Evolutionary conservation across 1,140 invertebrate species (phyloP), one percentile per base, ranked within the genome.

Genomic region (Drosophila ficusphila): DNA sequence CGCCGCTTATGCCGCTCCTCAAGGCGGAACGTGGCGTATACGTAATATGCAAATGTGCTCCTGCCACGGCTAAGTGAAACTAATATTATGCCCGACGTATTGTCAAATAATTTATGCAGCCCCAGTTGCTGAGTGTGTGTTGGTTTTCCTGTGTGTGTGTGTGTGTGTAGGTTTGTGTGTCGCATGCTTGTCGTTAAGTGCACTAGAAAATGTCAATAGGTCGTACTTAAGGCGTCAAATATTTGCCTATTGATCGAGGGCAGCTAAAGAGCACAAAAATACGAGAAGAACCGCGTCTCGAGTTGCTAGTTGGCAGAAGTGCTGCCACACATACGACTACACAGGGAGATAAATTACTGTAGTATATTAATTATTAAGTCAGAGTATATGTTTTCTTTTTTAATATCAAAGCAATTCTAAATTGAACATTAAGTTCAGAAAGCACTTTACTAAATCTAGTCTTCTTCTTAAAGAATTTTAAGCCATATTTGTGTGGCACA

Each of bases 71-170:
- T 69, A 70, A 85, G 67, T 88, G 77, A 77, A 82, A 88, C 77
- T 88, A 88, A 88, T 78, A 88, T 79, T 79, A 76, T 79, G 81
- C 67, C 72, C 64, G 39, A 65, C 79, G 72, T 83, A 78, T 78
- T 60, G 75, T 88, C 77, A 78, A 75, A 81, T 88, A 82, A 88
- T 88, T 75, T 88, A 88, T 88, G 82, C 81, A 86, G 68, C 72
- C 57, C 42, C 47, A 60, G 11, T 39, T 38, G 16, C 3, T 49
- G 27, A 42, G 44, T 38, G 41, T 18, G 31, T 18, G n/a, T n/a
- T n/a, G n/a, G n/a, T n/a, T n/a, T n/a, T n/a, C n/a, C n/a, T n/a
- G 3, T 34, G 16, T 41, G 19, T 33, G 48, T 58, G 33, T 56
- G 48, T 51, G 21, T 34, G n/a, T 18, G 21, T 67, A n/a, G n/a